phyloP scores from a whole-genome alignment of 2,113 vertebrate genomes.

The Cottus gobio region DNA sequence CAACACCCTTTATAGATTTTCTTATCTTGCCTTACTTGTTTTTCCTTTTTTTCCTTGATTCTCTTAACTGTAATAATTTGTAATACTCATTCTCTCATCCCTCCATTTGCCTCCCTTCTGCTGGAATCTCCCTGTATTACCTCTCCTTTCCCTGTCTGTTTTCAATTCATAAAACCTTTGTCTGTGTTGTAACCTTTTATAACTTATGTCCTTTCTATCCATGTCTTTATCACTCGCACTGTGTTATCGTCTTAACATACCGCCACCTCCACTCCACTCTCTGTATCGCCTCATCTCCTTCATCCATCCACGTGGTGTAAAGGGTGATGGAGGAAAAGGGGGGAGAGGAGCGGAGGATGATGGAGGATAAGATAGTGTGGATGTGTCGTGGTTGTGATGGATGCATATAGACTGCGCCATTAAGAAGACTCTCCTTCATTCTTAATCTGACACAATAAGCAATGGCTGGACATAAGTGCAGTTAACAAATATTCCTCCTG shows the following conservation, averaged over 20 bases:
- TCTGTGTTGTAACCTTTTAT: conserved; percentile 18
- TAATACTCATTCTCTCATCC: background rate
- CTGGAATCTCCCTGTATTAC: background rate
- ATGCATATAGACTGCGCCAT: conserved; percentile 55
- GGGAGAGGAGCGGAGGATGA: conserved; percentile 37
- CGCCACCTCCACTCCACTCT: conserved; percentile 14
- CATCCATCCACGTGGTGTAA: conserved; percentile 32
- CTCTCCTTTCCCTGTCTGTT: background rate
- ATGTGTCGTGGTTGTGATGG: conserved; percentile 57
- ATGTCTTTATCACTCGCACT: conserved; percentile 27
- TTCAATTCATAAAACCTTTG: conserved; percentile 34
- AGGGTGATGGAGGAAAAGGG: conserved; percentile 46
- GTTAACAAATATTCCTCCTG: conserved; percentile 52
- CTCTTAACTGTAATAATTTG: background rate
- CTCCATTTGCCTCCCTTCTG: background rate
- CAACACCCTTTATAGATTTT: background rate
- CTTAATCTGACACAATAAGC: conserved; percentile 53
- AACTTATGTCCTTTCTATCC: conserved; percentile 7
- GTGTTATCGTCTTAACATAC: conserved; percentile 9
- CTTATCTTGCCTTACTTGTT: background rate
- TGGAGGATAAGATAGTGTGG: conserved; percentile 52
- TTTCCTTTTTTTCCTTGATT: background rate
- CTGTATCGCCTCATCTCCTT: conserved; percentile 23
- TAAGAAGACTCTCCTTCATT: conserved; percentile 56
- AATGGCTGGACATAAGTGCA: conserved; percentile 42